Evolutionary conservation across 2,888 invertebrate species (phyloP), one percentile per base, ranked within the genome.

Genomic region (Hypercompe scribonia): DNA sequence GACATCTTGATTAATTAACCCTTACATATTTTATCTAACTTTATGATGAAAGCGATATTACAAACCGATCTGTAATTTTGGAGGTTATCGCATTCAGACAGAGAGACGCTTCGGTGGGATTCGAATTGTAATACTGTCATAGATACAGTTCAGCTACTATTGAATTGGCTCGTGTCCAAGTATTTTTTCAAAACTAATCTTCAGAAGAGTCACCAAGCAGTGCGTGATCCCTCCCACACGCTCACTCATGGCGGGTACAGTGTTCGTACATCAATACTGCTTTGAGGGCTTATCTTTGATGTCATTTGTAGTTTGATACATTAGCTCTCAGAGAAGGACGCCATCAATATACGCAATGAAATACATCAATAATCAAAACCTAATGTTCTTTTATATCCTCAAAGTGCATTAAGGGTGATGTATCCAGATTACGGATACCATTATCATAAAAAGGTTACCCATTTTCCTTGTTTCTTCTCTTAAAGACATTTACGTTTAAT

Each of bases 311-410:
- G 28, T 68, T 61, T 61, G 61, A 39, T 68, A 68, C 39, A 58
- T 68, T 68, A 68, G n/a, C 68, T 68, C n/a, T 54, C 34, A 54
- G 34, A 31, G 31, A 50, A 24, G 2, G 50, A n/a, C 15, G 68
- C 18, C 54, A 54, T 50, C n/a, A 36, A 54, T 68, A 46, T 8
- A 34, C 54, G 33, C 33, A n/a, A n/a, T n/a, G n/a, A n/a, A n/a
- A n/a, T n/a, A n/a, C n/a, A n/a, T n/a, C n/a, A n/a, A n/a, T n/a
- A n/a, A 15, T 34, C 7, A 34, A 28, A 58, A 13, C 36, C 54
- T 36, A n/a, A 68, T 68, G 34, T 34, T 21, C 54, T 68, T 36
- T 68, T 28, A 15, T 68, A 54, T 68, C 18, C 31, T 61, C 31
- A 31, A 58, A 58, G 58, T 58, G 58, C 28, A 28, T 58, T 58